Evolutionary conservation across 2,888 invertebrate species (phyloP).

Genomic region (Podotricha telesiphe): DNA sequence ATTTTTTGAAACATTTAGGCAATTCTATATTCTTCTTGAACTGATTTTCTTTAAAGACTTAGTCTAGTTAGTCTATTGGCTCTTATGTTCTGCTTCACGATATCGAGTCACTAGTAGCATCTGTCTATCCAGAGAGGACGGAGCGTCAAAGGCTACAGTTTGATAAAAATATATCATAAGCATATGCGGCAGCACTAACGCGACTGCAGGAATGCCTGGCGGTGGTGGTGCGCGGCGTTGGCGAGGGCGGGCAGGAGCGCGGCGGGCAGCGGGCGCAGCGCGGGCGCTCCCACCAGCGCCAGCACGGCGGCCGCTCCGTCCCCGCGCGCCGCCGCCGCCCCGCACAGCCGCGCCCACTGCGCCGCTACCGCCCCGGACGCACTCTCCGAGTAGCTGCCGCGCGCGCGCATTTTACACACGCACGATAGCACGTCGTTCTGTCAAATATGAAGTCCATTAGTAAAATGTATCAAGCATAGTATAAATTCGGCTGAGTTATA

Average conservation of each 20-base stretch:
- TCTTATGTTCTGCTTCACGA: too few relatives aligned
- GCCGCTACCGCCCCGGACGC: conserved; percentile 27
- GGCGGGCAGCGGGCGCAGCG: conserved; percentile 53
- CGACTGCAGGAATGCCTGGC: conserved; percentile 61
- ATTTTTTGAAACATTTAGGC: too few relatives aligned
- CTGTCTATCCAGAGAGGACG: too few relatives aligned
- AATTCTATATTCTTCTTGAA: too few relatives aligned
- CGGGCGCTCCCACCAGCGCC: conserved; percentile 43
- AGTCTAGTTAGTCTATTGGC: too few relatives aligned
- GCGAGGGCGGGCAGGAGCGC: conserved; percentile 65
- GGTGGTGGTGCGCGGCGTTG: conserved; percentile 67
- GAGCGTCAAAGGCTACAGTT: too few relatives aligned
- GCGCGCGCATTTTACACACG: conserved; percentile 56
- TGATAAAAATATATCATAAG: too few relatives aligned
- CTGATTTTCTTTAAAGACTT: too few relatives aligned
- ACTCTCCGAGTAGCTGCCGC: conserved; percentile 48
- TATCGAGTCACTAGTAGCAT: too few relatives aligned
- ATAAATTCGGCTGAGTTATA: too few relatives aligned
- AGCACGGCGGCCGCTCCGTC: conserved; percentile 59
- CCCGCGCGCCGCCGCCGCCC: conserved; percentile 48
- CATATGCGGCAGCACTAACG: conserved; percentile 52
- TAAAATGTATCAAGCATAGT: background rate
- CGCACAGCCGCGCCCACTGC: conserved; percentile 54
- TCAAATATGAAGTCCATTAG: background rate
- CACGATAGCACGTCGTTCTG: conserved; percentile 63